phyloP scores from a whole-genome alignment of 2,797 vertebrate genomes.

The Xenentodon cancila region DNA sequence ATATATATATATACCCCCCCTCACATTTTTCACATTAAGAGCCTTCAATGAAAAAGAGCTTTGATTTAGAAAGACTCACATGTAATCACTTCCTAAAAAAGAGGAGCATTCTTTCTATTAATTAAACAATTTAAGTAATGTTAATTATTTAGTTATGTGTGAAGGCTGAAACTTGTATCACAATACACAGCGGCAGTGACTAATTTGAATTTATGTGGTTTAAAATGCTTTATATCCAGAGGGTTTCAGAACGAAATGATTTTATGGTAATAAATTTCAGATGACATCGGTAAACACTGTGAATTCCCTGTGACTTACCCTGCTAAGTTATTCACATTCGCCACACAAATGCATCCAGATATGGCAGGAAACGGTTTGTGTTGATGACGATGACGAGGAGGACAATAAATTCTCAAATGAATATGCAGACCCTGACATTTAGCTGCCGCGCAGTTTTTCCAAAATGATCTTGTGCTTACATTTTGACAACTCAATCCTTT shows the following conservation, averaged over 20 bases:
- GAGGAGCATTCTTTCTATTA: neutral
- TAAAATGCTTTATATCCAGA: conserved; percentile 16
- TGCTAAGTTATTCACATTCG: conserved; percentile 30
- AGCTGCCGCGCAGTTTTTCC: conserved; percentile 22
- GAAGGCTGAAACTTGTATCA: neutral
- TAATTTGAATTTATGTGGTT: conserved; percentile 28
- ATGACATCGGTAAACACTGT: conserved; percentile 27
- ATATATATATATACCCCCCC: neutral
- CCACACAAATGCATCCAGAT: conserved; percentile 41
- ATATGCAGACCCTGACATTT: conserved; percentile 53
- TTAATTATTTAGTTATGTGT: neutral
- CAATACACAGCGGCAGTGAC: conserved; percentile 13
- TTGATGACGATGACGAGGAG: conserved; percentile 55
- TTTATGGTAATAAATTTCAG: conserved; percentile 32
- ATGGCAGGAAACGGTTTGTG: conserved; percentile 42
- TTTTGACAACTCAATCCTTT: conserved; percentile 34
- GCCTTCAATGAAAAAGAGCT: neutral
- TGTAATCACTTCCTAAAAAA: neutral
- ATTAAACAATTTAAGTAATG: neutral
- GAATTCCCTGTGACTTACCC: conserved; percentile 25
- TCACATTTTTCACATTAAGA: neutral
- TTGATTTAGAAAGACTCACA: neutral
- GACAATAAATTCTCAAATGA: conserved; percentile 49
- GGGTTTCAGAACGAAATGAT: conserved; percentile 18
- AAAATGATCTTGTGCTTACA: conserved; percentile 36